phyloP scores from a whole-genome alignment of 1,140 invertebrate species.

The Trichogramma pretiosum region DNA sequence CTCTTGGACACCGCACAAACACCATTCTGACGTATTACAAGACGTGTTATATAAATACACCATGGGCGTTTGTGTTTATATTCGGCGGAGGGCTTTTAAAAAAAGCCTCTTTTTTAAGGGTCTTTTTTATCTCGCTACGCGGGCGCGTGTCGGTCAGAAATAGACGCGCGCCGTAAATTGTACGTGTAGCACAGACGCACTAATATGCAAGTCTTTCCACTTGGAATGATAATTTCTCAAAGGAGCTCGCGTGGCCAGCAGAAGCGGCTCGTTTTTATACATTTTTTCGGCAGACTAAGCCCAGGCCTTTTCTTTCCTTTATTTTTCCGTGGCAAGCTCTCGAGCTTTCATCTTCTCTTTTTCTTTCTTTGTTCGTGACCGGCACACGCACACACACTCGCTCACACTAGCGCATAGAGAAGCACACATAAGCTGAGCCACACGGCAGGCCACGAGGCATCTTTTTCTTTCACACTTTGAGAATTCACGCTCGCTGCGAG shows the following conservation, averaged over 20 bases:
- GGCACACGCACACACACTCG: not conserved
- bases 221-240: constrained; percentile 29
- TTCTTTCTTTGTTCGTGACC: constrained; percentile 3
- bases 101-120: not conserved
- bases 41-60: not conserved
- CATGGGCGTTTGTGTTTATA: not conserved
- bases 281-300: not conserved
- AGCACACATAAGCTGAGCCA: too few relatives aligned
- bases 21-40: not conserved
- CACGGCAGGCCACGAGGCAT: too few relatives aligned
- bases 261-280: not conserved
- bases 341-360: not conserved
- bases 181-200: not conserved
- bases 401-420: not conserved
- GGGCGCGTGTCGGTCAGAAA: not conserved
- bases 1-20: too few relatives aligned
- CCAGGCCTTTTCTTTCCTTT: not conserved
- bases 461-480: not conserved
- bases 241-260: not conserved
- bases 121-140: not conserved
- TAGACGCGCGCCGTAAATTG: constrained; percentile 10
- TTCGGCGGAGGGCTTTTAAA: not conserved
- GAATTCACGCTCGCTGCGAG: not conserved
- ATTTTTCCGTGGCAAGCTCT: not conserved
- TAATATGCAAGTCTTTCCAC: constrained; percentile 35